Evolutionary conservation across 2,113 vertebrate genomes (phyloP).

Genomic region (Ictalurus punctatus): DNA sequence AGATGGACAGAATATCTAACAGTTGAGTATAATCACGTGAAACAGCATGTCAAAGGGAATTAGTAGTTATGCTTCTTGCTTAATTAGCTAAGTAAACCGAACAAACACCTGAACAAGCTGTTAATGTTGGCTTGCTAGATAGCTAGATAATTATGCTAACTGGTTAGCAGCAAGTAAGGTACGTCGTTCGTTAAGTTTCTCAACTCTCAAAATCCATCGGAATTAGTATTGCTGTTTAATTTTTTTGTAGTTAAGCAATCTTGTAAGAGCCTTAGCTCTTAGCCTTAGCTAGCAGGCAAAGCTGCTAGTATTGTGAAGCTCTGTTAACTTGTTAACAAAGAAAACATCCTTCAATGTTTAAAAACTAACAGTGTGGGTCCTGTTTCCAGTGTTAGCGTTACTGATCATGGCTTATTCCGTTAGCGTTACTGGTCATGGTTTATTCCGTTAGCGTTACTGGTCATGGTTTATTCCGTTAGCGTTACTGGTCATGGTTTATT

Average conservation of each 20-base stretch:
- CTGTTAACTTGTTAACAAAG: background rate
- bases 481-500: no score
- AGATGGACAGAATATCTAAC: background rate
- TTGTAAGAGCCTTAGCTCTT: background rate
- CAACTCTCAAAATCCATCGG: background rate
- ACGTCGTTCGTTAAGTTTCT: background rate
- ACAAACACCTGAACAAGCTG: background rate
- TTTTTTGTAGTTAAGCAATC: background rate
- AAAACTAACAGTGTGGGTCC: no score
- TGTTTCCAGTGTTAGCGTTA: background rate
- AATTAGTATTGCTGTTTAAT: background rate
- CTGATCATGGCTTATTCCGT: background rate
- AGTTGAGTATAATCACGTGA: background rate
- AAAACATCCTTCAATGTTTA: no score
- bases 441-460: background rate
- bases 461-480: background rate
- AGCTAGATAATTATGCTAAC: background rate
- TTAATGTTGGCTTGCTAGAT: background rate
- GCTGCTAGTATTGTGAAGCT: no score
- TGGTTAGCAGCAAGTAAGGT: background rate
- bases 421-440: background rate
- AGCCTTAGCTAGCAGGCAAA: background rate
- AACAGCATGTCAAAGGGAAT: background rate
- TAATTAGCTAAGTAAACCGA: background rate
- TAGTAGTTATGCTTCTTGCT: background rate